Evolutionary conservation across 2,113 vertebrate genomes (phyloP).

Genomic region (Taxidea taxus): DNA sequence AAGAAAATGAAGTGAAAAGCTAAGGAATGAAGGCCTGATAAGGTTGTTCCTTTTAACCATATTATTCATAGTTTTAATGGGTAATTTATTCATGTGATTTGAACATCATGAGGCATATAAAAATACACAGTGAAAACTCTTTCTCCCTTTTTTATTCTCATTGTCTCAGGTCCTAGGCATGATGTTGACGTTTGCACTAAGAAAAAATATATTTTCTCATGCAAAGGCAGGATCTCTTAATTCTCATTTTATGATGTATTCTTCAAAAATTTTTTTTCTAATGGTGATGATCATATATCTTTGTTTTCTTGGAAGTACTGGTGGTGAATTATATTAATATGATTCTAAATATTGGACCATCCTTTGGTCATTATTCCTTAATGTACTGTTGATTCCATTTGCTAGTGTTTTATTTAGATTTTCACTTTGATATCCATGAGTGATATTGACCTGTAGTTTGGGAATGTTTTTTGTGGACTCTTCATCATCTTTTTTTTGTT

Average conservation of each 20-base stretch:
- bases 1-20: not conserved
- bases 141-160: not conserved
- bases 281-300: not conserved
- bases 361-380: constrained; percentile 7
- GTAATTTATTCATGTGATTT: not conserved
- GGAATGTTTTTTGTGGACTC: not conserved
- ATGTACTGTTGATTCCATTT: not conserved
- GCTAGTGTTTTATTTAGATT: not conserved
- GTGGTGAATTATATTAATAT: not conserved
- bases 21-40: not conserved
- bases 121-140: not conserved
- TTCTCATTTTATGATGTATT: not conserved
- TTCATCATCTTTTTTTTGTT: not conserved
- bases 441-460: not conserved
- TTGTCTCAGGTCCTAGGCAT: not conserved
- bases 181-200: not conserved
- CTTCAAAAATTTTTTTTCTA: not conserved
- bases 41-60: not conserved
- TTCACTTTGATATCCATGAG: not conserved
- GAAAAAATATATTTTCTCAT: not conserved
- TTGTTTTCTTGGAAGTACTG: constrained; percentile 2
- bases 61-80: not conserved
- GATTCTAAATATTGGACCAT: not conserved
- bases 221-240: not conserved
- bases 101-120: not conserved